Evolutionary conservation across 1,140 invertebrate species (phyloP).

Genomic region (Polypedilum pembai): DNA sequence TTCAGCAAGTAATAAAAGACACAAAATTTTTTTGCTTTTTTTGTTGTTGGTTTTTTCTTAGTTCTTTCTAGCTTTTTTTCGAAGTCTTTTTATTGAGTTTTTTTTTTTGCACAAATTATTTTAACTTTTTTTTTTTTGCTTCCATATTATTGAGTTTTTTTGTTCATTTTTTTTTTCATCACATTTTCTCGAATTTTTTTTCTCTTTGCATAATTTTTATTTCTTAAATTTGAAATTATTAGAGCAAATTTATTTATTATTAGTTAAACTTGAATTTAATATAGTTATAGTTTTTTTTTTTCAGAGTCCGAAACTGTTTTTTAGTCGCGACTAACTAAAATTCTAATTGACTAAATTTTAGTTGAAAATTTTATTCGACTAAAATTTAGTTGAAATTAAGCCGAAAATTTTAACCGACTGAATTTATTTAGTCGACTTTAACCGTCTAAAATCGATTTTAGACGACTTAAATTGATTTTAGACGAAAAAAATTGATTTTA

Average conservation of each 20-base stretch:
- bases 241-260: conserved; percentile 31
- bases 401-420: no score
- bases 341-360: no score
- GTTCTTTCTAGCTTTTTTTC: conserved; percentile 26
- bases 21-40: conserved; percentile 1
- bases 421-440: no score
- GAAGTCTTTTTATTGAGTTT: conserved; percentile 30
- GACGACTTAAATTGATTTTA: no score
- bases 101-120: conserved; percentile 24
- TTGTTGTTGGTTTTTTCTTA: conserved; percentile 28
- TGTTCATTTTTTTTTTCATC: conserved; percentile 33
- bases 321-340: no score
- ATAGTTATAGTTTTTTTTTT: no score
- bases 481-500: no score
- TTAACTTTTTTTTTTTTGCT: conserved; percentile 23
- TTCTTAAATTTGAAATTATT: conserved; percentile 27
- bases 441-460: no score
- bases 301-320: no score
- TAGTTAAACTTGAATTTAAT: conserved; percentile 29
- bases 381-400: no score
- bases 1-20: conserved; percentile 23
- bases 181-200: conserved; percentile 33
- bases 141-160: conserved; percentile 24
- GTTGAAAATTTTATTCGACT: no score
- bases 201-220: conserved; percentile 27